Percentiles rank a stretch among this genome's conserved stretches.
Evolutionary conservation across 2,113 vertebrate species (phyloP).

Genomic region (Climacteris rufus): DNA sequence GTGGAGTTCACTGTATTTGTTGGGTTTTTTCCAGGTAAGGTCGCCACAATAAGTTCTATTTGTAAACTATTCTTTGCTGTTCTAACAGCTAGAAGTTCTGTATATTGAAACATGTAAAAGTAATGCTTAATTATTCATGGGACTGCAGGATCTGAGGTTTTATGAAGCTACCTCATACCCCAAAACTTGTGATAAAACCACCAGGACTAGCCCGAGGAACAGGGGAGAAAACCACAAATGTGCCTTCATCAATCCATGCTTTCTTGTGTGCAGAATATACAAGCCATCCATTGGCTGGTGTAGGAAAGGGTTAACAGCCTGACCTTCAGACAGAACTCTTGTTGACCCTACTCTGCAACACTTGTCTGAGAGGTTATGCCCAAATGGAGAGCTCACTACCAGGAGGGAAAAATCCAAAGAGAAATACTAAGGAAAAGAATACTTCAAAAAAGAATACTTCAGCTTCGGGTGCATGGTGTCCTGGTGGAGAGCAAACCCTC

Average conservation of each 20-base stretch:
- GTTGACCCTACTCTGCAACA: constrained; percentile 22
- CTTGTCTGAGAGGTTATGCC: constrained; percentile 13
- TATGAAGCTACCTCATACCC: neutral
- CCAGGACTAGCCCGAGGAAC: neutral
- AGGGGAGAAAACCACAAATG: accelerated
- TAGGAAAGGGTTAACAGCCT: constrained; percentile 20
- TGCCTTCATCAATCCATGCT: neutral
- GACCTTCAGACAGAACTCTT: constrained; percentile 13
- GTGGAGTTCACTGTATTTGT: neutral
- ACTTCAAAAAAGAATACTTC: neutral
- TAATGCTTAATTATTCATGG: neutral
- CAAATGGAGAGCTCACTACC: neutral
- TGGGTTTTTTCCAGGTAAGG: neutral
- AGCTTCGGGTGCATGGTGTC: neutral
- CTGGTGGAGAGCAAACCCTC: neutral
- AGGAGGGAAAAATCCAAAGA: neutral
- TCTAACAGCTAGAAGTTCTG: neutral
- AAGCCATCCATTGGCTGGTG: neutral
- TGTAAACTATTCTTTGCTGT: neutral
- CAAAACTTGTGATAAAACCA: neutral
- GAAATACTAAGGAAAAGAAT: neutral
- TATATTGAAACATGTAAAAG: neutral
- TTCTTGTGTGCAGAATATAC: neutral
- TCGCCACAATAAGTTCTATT: neutral
- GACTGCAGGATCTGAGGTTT: neutral